A percentile compares a stretch with the other conserved stretches of the same genome.
Conservation (phyloP, 2,797 vertebrate species). For the Triplophysa yarkandensis region DNA sequence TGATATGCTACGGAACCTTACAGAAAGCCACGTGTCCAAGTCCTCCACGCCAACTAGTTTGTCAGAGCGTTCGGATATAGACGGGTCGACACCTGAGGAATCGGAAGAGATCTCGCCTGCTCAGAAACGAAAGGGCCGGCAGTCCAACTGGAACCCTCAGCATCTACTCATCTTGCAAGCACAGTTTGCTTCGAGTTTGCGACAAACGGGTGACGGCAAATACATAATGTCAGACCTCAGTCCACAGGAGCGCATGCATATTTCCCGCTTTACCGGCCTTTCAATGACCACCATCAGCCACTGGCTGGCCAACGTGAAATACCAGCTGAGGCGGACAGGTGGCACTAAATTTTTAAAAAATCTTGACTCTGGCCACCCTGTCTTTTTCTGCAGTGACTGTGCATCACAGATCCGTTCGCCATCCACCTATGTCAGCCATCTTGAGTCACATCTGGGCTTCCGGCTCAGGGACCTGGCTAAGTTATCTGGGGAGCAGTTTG, state of each 20-base stretch:
- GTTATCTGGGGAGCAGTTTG: slow-evolving; percentile 92
- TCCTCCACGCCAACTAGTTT: slow-evolving; percentile 96
- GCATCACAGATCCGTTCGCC: slow-evolving; percentile 98
- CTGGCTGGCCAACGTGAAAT: slow-evolving; percentile 99
- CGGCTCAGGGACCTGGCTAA: slow-evolving; percentile 95
- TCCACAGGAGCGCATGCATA: slow-evolving; percentile 98
- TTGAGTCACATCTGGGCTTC: slow-evolving; percentile 98
- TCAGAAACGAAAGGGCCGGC: slow-evolving; percentile 97
- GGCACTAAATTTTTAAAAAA: slow-evolving; percentile 99
- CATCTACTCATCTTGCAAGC: slow-evolving; percentile 98
- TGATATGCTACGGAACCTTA: slow-evolving; percentile 98
- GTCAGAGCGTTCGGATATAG: slow-evolving; percentile 94
- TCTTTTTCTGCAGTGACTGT: slow-evolving; percentile 99
- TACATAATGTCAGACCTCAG: slow-evolving; percentile 98
- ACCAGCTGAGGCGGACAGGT: slow-evolving; percentile 98
- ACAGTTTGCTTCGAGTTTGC: slow-evolving; percentile 96
- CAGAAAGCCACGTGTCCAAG: slow-evolving; percentile 96
- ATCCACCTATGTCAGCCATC: slow-evolving; percentile 95
- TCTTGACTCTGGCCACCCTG: slow-evolving; percentile 96
- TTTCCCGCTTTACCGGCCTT: slow-evolving; percentile 96
- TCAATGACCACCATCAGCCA: slow-evolving; percentile 99
- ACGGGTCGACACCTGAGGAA: slow-evolving; percentile 91
- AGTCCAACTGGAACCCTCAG: slow-evolving; percentile 99
- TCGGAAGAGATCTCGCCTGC: slow-evolving; percentile 92
- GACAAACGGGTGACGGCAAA: slow-evolving; percentile 94